Conservation (phyloP, 2,888 invertebrate species). For the Charanyca ferruginea region DNA sequence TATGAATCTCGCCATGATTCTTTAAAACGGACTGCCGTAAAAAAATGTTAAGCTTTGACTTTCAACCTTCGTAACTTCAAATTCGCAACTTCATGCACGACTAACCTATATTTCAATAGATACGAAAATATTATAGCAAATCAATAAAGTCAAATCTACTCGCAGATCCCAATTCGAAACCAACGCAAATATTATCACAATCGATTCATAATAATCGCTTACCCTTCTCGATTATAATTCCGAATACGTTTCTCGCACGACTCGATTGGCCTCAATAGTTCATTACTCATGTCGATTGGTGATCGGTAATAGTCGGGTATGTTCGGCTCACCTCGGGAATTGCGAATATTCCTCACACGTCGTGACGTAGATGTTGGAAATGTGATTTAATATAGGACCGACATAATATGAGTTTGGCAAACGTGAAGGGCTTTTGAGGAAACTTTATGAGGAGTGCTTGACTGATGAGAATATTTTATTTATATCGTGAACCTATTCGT, state of each 20-base stretch:
- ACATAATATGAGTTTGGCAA: constrained; percentile 34
- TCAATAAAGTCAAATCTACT: constrained; percentile 40
- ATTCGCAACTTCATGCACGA: neutral
- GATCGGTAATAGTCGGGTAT: constrained; percentile 57
- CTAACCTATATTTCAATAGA: neutral
- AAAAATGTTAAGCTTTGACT: too few species aligned
- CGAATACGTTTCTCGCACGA: constrained; percentile 54
- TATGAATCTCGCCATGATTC: too few species aligned
- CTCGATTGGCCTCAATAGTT: constrained; percentile 68
- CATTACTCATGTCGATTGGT: constrained; percentile 68
- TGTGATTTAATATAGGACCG: constrained; percentile 52
- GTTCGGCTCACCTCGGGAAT: constrained; percentile 39
- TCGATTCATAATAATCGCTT: constrained; percentile 56
- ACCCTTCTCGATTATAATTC: constrained; percentile 59
- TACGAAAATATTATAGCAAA: constrained; percentile 11
- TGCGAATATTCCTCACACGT: constrained; percentile 52
- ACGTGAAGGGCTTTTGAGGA: constrained; percentile 21
- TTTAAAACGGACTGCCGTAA: too few species aligned
- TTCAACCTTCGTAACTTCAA: too few species aligned
- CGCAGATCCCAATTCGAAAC: constrained; percentile 22
- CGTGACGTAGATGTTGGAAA: constrained; percentile 29
- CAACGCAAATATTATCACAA: constrained; percentile 52
- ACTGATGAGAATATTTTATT: constrained; percentile 17
- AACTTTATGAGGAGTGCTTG: constrained; percentile 9
- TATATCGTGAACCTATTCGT: neutral